Evolutionary conservation across 1,140 invertebrate species (phyloP).

Genomic region (Caenorhabditis brenneri): DNA sequence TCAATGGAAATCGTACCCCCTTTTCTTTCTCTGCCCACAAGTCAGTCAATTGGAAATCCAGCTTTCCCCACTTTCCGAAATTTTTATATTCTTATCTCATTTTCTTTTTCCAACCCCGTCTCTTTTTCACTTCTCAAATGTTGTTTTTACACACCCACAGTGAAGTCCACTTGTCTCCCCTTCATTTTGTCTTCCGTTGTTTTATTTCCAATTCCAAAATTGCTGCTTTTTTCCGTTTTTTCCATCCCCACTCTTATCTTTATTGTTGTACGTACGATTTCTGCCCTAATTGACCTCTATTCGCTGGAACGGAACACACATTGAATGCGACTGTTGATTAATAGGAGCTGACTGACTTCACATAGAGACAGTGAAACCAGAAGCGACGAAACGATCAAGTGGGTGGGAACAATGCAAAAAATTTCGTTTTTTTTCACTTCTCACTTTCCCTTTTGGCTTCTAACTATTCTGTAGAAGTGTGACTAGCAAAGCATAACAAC

Average conservation of each 20-base stretch:
- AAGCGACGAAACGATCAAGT: background rate
- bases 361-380: background rate
- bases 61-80: slow-evolving; percentile 38
- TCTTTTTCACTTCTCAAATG: background rate
- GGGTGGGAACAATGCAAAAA: slow-evolving; percentile 19
- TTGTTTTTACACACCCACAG: slow-evolving; percentile 29
- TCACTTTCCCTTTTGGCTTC: background rate
- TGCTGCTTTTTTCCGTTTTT: background rate
- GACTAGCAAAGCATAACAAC: background rate
- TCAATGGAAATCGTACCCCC: background rate
- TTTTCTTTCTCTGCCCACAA: slow-evolving; percentile 1
- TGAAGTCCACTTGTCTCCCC: background rate
- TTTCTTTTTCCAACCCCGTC: background rate
- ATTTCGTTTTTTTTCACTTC: background rate
- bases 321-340: background rate
- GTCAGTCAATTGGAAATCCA: slow-evolving; percentile 42
- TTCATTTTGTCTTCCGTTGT: background rate
- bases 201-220: background rate
- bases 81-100: slow-evolving; percentile 38
- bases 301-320: background rate
- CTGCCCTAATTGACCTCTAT: slow-evolving; percentile 28
- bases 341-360: slow-evolving; percentile 2
- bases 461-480: background rate
- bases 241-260: background rate
- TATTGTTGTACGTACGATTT: background rate